phyloP scores from a whole-genome alignment of 2,113 vertebrate species.

The Notechis scutatus region DNA sequence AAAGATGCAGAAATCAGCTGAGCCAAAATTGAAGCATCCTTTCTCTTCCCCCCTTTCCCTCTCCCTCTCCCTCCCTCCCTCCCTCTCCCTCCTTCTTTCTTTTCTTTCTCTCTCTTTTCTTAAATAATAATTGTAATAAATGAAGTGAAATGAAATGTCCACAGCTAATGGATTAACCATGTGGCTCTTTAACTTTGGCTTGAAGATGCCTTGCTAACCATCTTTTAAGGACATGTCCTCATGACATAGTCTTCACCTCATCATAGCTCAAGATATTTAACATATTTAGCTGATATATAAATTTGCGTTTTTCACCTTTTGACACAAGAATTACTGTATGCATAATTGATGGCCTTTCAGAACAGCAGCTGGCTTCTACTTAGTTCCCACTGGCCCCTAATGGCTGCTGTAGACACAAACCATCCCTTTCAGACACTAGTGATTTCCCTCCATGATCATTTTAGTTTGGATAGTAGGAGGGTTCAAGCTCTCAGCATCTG shows the following conservation, averaged over 20 bases:
- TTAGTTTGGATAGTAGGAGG: not conserved
- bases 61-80: not conserved
- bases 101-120: not conserved
- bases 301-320: not conserved
- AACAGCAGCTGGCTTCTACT: not conserved
- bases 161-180: not conserved
- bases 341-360: not conserved
- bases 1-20: not conserved
- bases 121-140: not conserved
- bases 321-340: not conserved
- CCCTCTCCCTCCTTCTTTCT: not conserved
- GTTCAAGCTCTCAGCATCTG: not conserved
- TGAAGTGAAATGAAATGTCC: not conserved
- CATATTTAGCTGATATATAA: not conserved
- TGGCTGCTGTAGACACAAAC: not conserved
- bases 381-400: not conserved
- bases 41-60: not conserved
- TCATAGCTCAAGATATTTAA: not conserved
- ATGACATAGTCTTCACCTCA: not conserved
- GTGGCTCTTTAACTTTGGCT: not conserved
- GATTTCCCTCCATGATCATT: not conserved
- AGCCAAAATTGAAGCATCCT: not conserved
- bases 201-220: not conserved
- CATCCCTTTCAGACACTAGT: not conserved
- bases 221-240: not conserved